phyloP scores from a whole-genome alignment of 2,888 invertebrate species.

The Oxytorus armatus region DNA sequence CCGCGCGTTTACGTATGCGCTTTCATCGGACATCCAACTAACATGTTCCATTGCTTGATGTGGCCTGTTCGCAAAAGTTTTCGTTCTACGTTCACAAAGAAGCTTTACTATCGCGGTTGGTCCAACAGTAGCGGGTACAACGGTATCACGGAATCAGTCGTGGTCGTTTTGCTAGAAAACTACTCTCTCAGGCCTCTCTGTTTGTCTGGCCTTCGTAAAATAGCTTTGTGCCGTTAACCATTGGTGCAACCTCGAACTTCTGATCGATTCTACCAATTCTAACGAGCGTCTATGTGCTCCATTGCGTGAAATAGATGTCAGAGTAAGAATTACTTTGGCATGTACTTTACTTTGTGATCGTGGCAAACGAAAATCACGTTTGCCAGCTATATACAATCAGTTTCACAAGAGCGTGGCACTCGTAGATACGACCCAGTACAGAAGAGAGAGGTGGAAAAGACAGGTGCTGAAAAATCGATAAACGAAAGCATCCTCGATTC shows the following conservation, averaged over 20 bases:
- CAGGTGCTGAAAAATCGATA: too few species aligned
- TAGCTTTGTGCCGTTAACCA: conserved; percentile 51
- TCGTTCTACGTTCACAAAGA: conserved; percentile 47
- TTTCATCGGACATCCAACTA: neutral
- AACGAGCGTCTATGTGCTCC: conserved; percentile 31
- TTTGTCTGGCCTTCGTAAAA: conserved; percentile 58
- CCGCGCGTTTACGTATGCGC: neutral
- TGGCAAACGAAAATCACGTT: conserved; percentile 39
- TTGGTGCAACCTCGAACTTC: conserved; percentile 12
- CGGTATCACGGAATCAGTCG: conserved; percentile 37
- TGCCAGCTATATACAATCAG: conserved; percentile 13
- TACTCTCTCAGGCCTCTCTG: neutral
- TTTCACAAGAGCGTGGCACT: too few species aligned
- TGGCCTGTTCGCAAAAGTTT: conserved; percentile 47
- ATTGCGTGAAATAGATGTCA: too few species aligned
- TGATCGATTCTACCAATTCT: conserved; percentile 22
- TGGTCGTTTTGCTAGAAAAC: conserved; percentile 44
- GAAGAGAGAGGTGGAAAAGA: too few species aligned
- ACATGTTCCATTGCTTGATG: conserved; percentile 1
- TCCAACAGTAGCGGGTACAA: conserved; percentile 13
- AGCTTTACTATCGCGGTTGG: conserved; percentile 37
- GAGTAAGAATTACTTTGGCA: conserved; percentile 48
- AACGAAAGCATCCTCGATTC: too few species aligned
- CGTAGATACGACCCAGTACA: too few species aligned
- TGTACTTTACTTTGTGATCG: conserved; percentile 31